Base-by-base conservation (phyloP, 2,888 invertebrate genomes). In the Diabrotica balteata region DNA sequence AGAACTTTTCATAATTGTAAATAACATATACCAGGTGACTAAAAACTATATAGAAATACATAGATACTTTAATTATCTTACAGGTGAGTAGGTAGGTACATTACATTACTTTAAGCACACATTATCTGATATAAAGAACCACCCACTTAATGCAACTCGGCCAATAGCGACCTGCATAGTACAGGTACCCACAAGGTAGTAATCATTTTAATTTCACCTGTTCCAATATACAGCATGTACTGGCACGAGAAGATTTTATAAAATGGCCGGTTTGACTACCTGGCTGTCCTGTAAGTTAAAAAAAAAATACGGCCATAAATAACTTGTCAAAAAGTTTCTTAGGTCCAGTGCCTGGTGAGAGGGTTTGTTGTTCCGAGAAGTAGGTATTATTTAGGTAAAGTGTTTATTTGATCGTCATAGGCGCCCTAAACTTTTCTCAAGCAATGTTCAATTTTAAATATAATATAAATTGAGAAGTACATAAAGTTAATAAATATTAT, bases 131-230 rank as follows among this genome's bases (percentile, higher is more conserved):
- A 5, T 32, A 5, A 32, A 32, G 32, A 32, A 32, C 32, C 32
- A 32, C 32, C 32, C 32, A 32, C 32, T 32, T 32, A 32, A 2
- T 2, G 32, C 4, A 5, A 32, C 32, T 32, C 32, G 5, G 32
- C 32, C 32, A 32, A 32, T 32, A 32, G 32, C 32, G 32, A 32
- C 32, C 32, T 32, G 32, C 5, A 32, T 32, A 32, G 2, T 32
- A 5, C 32, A 32, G 32, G 32, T 32, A 32, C 32, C 32, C 1
- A 32, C 32, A 32, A 32, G 32, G 32, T 32, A 32, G 32, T 2
- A 32, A 32, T 32, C 32, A 32, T 32, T 57, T 9, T 11, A 45
- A 57, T 57, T 57, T 44, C 55, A 57, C 55, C 55, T 57, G 55
- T 45, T 17, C 45, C 45, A 57, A 57, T 45, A 45, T 57, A 43